Percentiles rank a stretch among this genome's conserved stretches.
phyloP scores from a whole-genome alignment of 2,797 vertebrate genomes.

The Rhinophrynus dorsalis region DNA sequence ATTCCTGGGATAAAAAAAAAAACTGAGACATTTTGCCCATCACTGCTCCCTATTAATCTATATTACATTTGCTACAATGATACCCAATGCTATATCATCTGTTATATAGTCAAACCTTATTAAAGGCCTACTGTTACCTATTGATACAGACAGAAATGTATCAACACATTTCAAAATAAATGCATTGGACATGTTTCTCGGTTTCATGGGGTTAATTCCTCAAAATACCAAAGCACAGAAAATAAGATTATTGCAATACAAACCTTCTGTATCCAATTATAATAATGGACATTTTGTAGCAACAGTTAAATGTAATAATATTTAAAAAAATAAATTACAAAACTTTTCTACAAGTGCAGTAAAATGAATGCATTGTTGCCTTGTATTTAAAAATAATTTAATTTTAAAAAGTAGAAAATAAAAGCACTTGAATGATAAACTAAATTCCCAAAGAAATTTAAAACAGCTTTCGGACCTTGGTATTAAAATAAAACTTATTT shows the following conservation, averaged over 20 bases:
- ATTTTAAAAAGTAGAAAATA: slow-evolving; percentile 24
- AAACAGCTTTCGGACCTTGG: slow-evolving; percentile 26
- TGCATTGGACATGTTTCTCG: too few species aligned
- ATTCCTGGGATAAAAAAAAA: too few species aligned
- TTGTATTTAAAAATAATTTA: slow-evolving; percentile 41
- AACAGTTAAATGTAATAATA: slow-evolving; percentile 29
- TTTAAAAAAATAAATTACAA: slow-evolving; percentile 16
- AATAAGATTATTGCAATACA: background rate
- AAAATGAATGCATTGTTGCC: slow-evolving; percentile 23
- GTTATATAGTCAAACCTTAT: too few species aligned
- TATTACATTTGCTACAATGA: too few species aligned
- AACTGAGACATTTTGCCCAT: too few species aligned
- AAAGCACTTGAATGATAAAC: slow-evolving; percentile 28
- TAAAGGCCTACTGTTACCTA: too few species aligned
- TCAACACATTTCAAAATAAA: too few species aligned
- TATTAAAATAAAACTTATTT: slow-evolving; percentile 27
- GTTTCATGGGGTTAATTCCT: too few species aligned
- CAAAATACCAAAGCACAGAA: background rate
- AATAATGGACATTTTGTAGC: slow-evolving; percentile 15
- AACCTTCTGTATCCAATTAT: slow-evolving; percentile 33
- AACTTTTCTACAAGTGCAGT: background rate
- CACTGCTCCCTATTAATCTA: too few species aligned
- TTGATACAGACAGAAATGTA: too few species aligned
- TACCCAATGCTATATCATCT: too few species aligned
- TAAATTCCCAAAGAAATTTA: slow-evolving; percentile 27